Conservation (phyloP, 2,797 vertebrate genomes). For the Nyctibius grandis region DNA sequence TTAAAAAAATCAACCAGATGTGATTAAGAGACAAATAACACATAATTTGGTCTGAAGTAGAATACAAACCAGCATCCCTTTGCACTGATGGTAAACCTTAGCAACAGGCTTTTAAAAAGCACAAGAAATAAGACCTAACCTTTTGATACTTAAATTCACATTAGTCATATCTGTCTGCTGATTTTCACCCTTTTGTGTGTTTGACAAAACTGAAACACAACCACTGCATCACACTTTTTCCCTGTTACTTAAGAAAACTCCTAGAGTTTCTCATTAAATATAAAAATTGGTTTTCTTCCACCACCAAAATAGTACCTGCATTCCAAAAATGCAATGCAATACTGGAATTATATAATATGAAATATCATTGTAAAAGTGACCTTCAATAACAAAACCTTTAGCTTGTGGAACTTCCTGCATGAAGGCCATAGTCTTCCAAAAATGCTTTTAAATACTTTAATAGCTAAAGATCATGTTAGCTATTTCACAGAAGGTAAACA, state of each 20-base stretch:
- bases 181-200: conserved; percentile 50
- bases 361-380: conserved; percentile 71
- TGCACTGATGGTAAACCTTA: conserved; percentile 51
- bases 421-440: conserved; percentile 67
- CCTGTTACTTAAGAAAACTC: conserved; percentile 73
- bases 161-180: conserved; percentile 49
- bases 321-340: conserved; percentile 75
- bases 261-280: conserved; percentile 74
- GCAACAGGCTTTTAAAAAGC: conserved; percentile 54
- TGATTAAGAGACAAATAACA: conserved; percentile 67
- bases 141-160: conserved; percentile 62
- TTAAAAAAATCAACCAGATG: conserved; percentile 39
- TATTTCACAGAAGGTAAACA: conserved; percentile 75
- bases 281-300: conserved; percentile 72
- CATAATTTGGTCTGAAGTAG: conserved; percentile 60
- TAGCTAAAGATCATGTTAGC: conserved; percentile 55
- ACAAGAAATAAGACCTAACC: conserved; percentile 55
- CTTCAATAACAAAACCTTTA: conserved; percentile 68
- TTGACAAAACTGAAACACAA: conserved; percentile 68
- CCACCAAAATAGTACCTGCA: conserved; percentile 72
- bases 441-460: conserved; percentile 66
- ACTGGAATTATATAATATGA: conserved; percentile 72
- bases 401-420: conserved; percentile 46
- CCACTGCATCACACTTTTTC: conserved; percentile 55
- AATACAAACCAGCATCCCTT: conserved; percentile 64